These are phyloP conservation scores for Echiichthys vipera DNA, from an alignment of 2,797 vertebrate species.

Conservation along the genomic window DNA sequence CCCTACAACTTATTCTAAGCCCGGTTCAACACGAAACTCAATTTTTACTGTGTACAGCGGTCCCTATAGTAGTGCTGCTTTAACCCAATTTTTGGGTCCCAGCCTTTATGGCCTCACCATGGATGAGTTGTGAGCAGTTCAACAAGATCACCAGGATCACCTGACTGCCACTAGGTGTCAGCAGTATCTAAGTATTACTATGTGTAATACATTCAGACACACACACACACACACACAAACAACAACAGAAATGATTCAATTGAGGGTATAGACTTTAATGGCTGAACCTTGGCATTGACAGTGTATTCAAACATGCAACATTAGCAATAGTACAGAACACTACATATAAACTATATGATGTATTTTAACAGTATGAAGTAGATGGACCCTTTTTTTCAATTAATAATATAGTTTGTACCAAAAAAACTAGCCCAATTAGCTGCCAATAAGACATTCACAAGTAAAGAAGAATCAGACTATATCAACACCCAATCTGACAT, in stretches of 20 bases:
- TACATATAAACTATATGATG: neutral
- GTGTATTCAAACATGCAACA: constrained; percentile 26
- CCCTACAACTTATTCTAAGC: too few species aligned
- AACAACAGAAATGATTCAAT: neutral
- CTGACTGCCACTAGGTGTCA: constrained; percentile 68
- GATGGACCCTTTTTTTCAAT: constrained; percentile 49
- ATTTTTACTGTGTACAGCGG: too few species aligned
- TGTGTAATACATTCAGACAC: too few species aligned
- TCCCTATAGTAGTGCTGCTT: neutral
- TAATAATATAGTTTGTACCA: constrained; percentile 54
- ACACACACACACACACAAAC: neutral
- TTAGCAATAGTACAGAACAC: constrained; percentile 29
- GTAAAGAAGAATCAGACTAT: constrained; percentile 43
- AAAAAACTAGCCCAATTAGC: constrained; percentile 62
- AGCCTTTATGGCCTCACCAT: too few species aligned
- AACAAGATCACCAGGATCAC: neutral
- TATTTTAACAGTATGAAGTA: constrained; percentile 48
- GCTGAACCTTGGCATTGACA: neutral
- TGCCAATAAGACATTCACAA: constrained; percentile 69
- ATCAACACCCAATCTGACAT: constrained; percentile 42
- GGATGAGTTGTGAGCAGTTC: too few species aligned
- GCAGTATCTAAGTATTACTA: constrained; percentile 27
- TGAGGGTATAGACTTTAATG: constrained; percentile 43
- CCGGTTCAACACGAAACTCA: too few species aligned
- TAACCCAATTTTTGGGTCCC: too few species aligned